Evolutionary conservation across 92 coral and sea anemone species (phyloP), one percentile per base, ranked within the genome.

Genomic region (Blastomussa wellsi): DNA sequence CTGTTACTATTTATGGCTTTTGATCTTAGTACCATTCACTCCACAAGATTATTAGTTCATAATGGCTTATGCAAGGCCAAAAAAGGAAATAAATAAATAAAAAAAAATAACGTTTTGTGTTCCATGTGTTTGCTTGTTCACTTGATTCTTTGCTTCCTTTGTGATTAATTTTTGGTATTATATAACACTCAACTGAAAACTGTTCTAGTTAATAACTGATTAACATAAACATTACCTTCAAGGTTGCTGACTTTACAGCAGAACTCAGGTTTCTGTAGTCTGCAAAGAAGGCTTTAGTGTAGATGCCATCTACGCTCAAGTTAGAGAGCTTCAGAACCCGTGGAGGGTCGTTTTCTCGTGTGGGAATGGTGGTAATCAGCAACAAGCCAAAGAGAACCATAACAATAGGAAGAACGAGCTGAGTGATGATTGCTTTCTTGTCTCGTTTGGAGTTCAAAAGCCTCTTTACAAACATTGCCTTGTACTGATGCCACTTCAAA

Each of bases 391-490:
- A 89, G 0, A 94, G 39, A 17, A 95, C 95, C 96, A 96, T 88
- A 0, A 94, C 48, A 28, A 95, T 48, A 6, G 99, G 99, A 14
- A 96, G 91, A 14, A 94, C 47, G 31, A 96, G 85, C 48, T 96
- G 99, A 0, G 98, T 96, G 2, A 93, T 62, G 36, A 96, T 87
- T 11, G 99, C 95, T 39, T 88, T 93, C 85, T 96, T 96, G 88
- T 96, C 95, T 24, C 99, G 94, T 69, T 91, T 91, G 77, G 99
- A 96, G 91, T 96, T 93, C 36, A 96, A 82, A 76, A 94, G 85
- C 71, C 99, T 81, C 87, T 96, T 96, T 77, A 93, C 72, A 39
- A 95, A 89, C 98, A 96, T 96, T 15, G 98, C 99, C 72, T 95
- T 94, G 95, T 91, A 96, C 73, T 96, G 99, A 65, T 96, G 98